Conservation (phyloP, 2,113 vertebrate species). For the Machaerirhynchus nigripectus region DNA sequence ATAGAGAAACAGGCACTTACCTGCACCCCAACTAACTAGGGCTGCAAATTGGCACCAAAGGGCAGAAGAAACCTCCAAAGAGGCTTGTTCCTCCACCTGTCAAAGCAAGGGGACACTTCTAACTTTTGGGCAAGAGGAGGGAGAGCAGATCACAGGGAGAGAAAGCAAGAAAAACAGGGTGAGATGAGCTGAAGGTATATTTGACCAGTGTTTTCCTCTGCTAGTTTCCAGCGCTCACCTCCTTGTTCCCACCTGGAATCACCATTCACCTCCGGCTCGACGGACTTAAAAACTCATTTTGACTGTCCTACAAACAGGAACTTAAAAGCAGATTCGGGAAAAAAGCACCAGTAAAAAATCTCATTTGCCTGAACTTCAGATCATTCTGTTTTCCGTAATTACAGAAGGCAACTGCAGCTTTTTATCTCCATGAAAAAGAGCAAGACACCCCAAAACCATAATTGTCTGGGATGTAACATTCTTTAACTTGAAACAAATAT, state of each 20-base stretch:
- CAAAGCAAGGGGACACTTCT: not conserved
- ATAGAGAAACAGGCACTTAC: not conserved
- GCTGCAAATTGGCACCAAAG: not conserved
- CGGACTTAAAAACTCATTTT: rapidly evolving
- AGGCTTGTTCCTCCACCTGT: not conserved
- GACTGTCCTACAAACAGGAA: not conserved
- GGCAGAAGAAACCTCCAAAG: not conserved
- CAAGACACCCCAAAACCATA: not conserved
- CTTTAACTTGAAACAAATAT: not conserved
- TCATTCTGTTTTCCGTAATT: not conserved
- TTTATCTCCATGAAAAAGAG: not conserved
- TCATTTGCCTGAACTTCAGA: not conserved
- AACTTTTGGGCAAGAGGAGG: not conserved
- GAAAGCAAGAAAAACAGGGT: not conserved
- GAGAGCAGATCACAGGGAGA: not conserved
- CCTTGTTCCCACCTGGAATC: not conserved
- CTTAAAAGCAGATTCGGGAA: not conserved
- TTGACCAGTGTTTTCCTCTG: not conserved
- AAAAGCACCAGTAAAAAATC: not conserved
- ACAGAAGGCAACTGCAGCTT: not conserved
- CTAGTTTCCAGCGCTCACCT: rapidly evolving
- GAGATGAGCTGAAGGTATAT: not conserved
- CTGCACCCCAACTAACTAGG: not conserved
- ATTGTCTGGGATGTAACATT: not conserved
- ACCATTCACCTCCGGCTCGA: not conserved